Evolutionary conservation across 2,888 invertebrate species (phyloP), one percentile per base, ranked within the genome.

Genomic region (Erpobdella octoculata): DNA sequence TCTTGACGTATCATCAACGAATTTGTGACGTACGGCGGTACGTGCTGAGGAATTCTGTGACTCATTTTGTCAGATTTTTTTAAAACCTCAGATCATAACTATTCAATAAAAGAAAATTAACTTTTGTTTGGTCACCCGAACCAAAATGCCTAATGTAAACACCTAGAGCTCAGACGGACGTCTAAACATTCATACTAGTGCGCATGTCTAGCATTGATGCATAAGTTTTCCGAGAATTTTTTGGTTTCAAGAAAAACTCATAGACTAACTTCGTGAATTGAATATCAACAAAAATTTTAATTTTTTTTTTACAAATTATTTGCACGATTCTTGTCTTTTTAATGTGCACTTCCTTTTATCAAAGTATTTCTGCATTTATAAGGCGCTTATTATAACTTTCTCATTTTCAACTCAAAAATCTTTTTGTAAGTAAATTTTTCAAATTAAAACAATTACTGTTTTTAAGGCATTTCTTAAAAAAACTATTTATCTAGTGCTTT

Each of bases 1-100:
- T 74, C 74, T 38, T 74, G 71, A 31, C 73, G 74, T 33, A 74
- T 74, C 67, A 69, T 69, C 69, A 69, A 48, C 15, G 69, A 69
- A 48, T 69, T 69, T 18, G 69, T 69, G 28, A 69, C 69, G 69
- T 33, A 69, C n/a, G 69, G 69, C 21, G 69, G 69, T 41, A 69
- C 58, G 69, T 53, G 69, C 35, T 69, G 69, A 35, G 69, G 69
- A n/a, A 69, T 37, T 38, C 69, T 38, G 31, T 69, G 69, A 53
- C 31, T 58, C 69, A 69, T 69, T 69, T 65, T 67, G 15, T 28
- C n/a, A n/a, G 28, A 53, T n/a, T 53, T 25, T 21, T 53, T 53
- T 28, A 53, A 25, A 53, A 53, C 28, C 28, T 53, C 5, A 28
- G 0, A 28, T 53, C 53, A 53, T 25, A n/a, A n/a, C n/a, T n/a